Conservation (phyloP, 2,113 vertebrate species). For the Apistogramma diplotaenia region DNA sequence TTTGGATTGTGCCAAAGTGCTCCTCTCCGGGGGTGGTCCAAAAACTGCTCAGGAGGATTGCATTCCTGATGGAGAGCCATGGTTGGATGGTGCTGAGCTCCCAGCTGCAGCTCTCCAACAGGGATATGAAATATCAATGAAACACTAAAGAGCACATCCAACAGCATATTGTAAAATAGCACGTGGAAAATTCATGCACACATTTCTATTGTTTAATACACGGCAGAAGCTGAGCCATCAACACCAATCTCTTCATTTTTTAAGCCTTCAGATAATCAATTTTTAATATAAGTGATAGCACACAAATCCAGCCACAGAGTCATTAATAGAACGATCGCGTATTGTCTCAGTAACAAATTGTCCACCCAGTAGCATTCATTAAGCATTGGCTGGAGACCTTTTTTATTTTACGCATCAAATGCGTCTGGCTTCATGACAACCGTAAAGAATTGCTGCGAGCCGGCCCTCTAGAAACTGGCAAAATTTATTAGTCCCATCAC, state of each 20-base stretch:
- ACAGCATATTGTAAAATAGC: not conserved
- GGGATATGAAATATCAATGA: not conserved
- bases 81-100: constrained; percentile 7
- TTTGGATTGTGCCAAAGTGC: constrained; percentile 44
- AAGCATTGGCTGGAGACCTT: constrained; percentile 69
- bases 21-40: constrained; percentile 55
- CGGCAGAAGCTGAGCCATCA: not conserved
- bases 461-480: constrained; percentile 71
- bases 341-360: constrained; percentile 50
- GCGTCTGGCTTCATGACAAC: constrained; percentile 75
- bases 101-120: not conserved
- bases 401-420: constrained; percentile 70
- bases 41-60: not conserved
- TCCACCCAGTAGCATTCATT: constrained; percentile 63
- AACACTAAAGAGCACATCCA: not conserved
- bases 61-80: not conserved
- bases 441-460: constrained; percentile 75
- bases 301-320: not conserved
- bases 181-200: not conserved
- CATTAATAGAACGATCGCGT: not conserved
- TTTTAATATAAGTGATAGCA: constrained; percentile 1
- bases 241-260: not conserved
- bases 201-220: not conserved
- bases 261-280: not conserved
- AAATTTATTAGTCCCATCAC: constrained; percentile 80